phyloP scores from a whole-genome alignment of 1,140 invertebrate species.

The Drosophila nasuta region DNA sequence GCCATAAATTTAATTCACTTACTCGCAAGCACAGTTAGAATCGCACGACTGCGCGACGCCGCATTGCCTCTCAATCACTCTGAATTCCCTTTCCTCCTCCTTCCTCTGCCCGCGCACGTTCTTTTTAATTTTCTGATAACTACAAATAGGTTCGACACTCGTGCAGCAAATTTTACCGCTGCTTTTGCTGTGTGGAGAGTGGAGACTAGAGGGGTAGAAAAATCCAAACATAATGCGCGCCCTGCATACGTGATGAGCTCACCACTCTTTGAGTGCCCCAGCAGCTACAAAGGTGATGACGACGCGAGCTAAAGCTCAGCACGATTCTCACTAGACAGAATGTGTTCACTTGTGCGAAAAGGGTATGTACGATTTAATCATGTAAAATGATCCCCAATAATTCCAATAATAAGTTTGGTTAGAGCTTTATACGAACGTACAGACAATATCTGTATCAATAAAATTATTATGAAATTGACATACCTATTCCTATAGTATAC shows the following conservation, averaged over 20 bases:
- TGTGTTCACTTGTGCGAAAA: not conserved
- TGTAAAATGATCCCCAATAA: no score
- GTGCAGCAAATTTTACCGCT: slow-evolving; percentile 81
- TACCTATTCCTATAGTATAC: no score
- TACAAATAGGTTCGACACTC: slow-evolving; percentile 82
- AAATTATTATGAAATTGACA: no score
- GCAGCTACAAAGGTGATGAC: slow-evolving; percentile 22
- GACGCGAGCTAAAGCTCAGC: slow-evolving; percentile 54
- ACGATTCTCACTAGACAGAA: slow-evolving; percentile 33
- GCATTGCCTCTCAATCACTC: slow-evolving; percentile 22
- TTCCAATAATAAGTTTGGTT: no score
- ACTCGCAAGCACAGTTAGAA: slow-evolving; percentile 70
- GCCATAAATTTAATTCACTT: slow-evolving; percentile 78
- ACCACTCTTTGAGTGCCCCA: slow-evolving; percentile 20
- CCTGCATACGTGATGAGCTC: slow-evolving; percentile 73
- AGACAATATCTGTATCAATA: no score
- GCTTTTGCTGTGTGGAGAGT: slow-evolving; percentile 22
- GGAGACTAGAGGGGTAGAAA: not conserved
- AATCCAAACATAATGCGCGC: slow-evolving; percentile 52
- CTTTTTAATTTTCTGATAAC: slow-evolving; percentile 83
- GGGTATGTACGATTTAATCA: no score
- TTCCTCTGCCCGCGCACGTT: slow-evolving; percentile 57
- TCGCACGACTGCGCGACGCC: slow-evolving; percentile 67
- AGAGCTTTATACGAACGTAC: no score
- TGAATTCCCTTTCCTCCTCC: not conserved